These are phyloP conservation scores for Drosophila siamana DNA, from an alignment of 2,888 invertebrate species.

Conservation along the genomic window DNA sequence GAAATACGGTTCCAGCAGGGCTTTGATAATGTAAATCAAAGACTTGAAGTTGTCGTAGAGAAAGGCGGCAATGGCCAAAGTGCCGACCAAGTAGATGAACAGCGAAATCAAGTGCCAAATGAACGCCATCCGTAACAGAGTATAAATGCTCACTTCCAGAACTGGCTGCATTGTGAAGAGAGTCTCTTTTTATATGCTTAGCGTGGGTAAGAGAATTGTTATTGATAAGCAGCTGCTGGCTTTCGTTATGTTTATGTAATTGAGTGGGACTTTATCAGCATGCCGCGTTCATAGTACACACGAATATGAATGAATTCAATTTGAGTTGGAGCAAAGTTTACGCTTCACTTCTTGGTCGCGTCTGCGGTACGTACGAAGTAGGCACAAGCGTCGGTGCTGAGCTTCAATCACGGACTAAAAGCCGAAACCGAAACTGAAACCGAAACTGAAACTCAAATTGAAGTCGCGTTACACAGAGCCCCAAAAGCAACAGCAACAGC, in stretches of 20 bases:
- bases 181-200: constrained; percentile 36
- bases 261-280: constrained; percentile 34
- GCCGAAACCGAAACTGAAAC: constrained; percentile 18
- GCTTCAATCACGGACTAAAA: constrained; percentile 76
- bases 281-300: constrained; percentile 10
- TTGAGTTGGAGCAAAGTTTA: constrained; percentile 1
- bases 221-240: constrained; percentile 44
- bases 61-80: constrained; percentile 69
- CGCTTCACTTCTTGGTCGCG: constrained; percentile 27
- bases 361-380: not conserved
- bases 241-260: constrained; percentile 3
- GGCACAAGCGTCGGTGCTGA: constrained; percentile 66
- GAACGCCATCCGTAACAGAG: constrained; percentile 75
- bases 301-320: constrained; percentile 17
- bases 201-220: not conserved
- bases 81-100: constrained; percentile 78
- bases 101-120: constrained; percentile 75
- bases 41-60: constrained; percentile 88
- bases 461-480: constrained; percentile 46
- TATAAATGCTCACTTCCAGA: constrained; percentile 69
- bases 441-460: constrained; percentile 40
- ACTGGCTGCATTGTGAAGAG: constrained; percentile 63
- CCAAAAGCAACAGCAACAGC: constrained; percentile 29
- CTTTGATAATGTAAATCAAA: constrained; percentile 87
- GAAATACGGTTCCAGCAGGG: constrained; percentile 89